phyloP scores from a whole-genome alignment of 2,888 invertebrate species.

The Molanna angustata region DNA sequence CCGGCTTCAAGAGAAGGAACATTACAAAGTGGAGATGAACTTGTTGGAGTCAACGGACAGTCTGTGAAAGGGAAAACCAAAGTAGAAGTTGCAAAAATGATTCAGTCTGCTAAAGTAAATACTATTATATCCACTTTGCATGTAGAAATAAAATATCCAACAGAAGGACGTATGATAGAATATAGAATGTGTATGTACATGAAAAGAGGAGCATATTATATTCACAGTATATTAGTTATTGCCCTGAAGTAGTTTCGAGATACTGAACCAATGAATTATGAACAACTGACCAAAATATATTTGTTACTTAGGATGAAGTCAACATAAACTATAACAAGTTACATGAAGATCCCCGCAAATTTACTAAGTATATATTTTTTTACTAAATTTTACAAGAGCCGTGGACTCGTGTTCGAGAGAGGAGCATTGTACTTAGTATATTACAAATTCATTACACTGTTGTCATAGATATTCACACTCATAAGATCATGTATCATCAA shows the following conservation, averaged over 20 bases:
- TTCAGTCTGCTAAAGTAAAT: conserved; percentile 80
- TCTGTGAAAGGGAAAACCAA: conserved; percentile 96
- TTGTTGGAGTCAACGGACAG: conserved; percentile 89
- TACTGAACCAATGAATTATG: too few relatives aligned
- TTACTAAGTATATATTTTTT: too few relatives aligned
- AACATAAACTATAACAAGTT: conserved; percentile 96
- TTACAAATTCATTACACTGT: too few relatives aligned
- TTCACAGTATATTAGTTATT: too few relatives aligned
- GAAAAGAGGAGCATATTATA: too few relatives aligned
- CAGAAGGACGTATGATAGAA: neutral
- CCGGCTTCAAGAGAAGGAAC: conserved; percentile 93
- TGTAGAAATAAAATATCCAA: neutral
- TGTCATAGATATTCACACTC: too few relatives aligned
- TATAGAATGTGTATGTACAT: neutral
- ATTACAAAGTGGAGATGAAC: conserved; percentile 93
- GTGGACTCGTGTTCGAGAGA: too few relatives aligned
- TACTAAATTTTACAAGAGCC: too few relatives aligned
- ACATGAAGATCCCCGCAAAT: conserved; percentile 94
- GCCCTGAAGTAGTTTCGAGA: too few relatives aligned
- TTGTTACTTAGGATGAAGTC: conserved; percentile 69
- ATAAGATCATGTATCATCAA: too few relatives aligned
- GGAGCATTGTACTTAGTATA: too few relatives aligned
- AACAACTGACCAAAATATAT: too few relatives aligned
- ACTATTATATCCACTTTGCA: conserved; percentile 4
- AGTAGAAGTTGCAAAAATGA: conserved; percentile 99